phyloP scores from a whole-genome alignment of 1,140 invertebrate species.

The Tigriopus japonicus region DNA sequence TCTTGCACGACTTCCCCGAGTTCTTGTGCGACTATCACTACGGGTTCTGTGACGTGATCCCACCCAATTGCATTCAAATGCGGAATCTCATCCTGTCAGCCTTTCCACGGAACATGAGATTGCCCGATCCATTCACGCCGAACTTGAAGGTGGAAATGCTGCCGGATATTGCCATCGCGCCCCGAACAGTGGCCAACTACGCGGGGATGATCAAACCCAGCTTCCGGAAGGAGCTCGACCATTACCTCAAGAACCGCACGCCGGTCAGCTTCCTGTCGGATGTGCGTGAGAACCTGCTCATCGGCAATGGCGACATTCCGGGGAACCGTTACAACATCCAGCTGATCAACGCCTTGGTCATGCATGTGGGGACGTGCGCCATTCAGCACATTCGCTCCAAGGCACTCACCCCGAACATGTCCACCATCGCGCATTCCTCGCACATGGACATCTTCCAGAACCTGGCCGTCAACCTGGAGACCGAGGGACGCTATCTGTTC shows the following conservation, averaged over 20 bases:
- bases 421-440: conserved; percentile 85
- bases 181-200: conserved; percentile 76
- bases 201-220: conserved; percentile 61
- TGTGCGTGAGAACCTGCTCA: conserved; percentile 52
- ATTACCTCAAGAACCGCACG: conserved; percentile 79
- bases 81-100: conserved; percentile 92
- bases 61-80: conserved; percentile 95
- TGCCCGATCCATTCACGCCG: conserved; percentile 94
- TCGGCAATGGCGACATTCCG: conserved; percentile 25
- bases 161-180: conserved; percentile 56
- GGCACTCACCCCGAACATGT: conserved; percentile 75
- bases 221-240: conserved; percentile 87
- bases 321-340: conserved; percentile 85
- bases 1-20: conserved; percentile 97
- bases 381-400: conserved; percentile 70
- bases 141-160: conserved; percentile 81
- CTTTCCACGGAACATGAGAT: conserved; percentile 88
- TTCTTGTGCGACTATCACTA: conserved; percentile 98
- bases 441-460: conserved; percentile 99
- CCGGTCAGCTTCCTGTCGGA: conserved; percentile 91
- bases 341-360: conserved; percentile 85
- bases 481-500: conserved; percentile 85
- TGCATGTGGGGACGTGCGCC: conserved; percentile 93
- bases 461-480: conserved; percentile 88
- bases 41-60: conserved; percentile 97